phyloP scores from a whole-genome alignment of 2,797 vertebrate genomes.

The Prunella strophiata region DNA sequence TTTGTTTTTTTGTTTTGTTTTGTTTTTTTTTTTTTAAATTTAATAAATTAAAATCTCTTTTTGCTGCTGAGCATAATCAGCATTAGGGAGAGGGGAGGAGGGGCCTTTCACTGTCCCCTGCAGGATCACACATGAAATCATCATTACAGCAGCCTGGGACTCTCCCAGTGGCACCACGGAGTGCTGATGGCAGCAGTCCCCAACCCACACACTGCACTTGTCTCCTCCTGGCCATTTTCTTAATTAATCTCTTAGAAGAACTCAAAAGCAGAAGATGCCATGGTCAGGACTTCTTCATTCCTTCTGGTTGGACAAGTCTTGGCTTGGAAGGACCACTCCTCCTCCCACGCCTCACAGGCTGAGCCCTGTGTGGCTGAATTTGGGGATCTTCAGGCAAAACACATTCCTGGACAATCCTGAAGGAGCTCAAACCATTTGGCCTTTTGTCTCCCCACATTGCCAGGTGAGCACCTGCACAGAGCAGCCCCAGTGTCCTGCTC shows the following conservation, averaged over 20 bases:
- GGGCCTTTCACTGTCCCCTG: not conserved
- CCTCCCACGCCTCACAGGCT: not conserved
- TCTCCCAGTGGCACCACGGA: not conserved
- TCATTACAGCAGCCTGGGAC: not conserved
- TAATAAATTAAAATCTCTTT: constrained; percentile 36
- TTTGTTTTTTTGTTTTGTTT: not conserved
- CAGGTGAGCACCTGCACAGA: not conserved
- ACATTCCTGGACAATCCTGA: not conserved
- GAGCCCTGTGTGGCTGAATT: not conserved
- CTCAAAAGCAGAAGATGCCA: not conserved
- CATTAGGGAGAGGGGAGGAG: not conserved
- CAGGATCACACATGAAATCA: not conserved
- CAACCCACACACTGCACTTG: not conserved
- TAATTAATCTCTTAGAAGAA: not conserved
- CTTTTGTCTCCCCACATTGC: not conserved
- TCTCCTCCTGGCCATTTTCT: not conserved
- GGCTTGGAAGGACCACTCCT: not conserved
- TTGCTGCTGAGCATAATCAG: not conserved
- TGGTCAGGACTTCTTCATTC: not conserved
- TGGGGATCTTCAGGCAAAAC: not conserved
- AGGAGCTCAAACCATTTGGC: not conserved
- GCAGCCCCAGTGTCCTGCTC: not conserved
- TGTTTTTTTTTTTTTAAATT: not conserved
- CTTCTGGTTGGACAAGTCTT: not conserved
- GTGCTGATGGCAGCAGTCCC: not conserved